A percentile compares a stretch with the other conserved stretches of the same genome.
Evolutionary conservation across 2,797 vertebrate genomes (phyloP).

Genomic region (Ammospiza maritima): DNA sequence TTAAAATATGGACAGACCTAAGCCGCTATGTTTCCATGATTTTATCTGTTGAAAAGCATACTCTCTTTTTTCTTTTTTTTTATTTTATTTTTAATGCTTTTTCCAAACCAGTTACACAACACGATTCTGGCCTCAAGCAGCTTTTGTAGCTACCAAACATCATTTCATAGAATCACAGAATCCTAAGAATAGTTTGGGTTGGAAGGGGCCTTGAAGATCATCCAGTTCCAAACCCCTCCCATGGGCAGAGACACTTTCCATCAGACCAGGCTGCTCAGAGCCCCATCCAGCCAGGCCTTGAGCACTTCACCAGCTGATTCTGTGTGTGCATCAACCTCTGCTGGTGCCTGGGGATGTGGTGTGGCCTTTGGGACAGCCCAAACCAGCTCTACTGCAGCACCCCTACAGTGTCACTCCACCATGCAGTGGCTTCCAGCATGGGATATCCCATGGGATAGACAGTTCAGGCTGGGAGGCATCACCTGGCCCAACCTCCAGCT

Average conservation of each 20-base stretch:
- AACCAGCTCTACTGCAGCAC: not conserved
- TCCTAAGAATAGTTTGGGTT: not conserved
- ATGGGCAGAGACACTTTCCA: not conserved
- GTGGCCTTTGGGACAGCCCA: not conserved
- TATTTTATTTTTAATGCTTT: slow-evolving; percentile 6
- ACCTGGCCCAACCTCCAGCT: not conserved
- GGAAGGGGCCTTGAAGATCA: not conserved
- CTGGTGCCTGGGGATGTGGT: not conserved
- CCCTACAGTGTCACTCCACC: not conserved
- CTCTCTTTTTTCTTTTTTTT: not conserved
- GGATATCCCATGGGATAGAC: not conserved
- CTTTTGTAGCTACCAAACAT: not conserved
- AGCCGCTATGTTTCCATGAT: not conserved
- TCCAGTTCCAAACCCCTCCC: not conserved
- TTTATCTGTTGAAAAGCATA: slow-evolving; percentile 17
- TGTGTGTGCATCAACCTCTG: not conserved
- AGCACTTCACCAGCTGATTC: not conserved
- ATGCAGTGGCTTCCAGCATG: not conserved
- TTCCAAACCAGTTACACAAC: slow-evolving; percentile 42
- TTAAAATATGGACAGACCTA: slow-evolving; percentile 24
- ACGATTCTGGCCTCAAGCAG: slow-evolving; percentile 15
- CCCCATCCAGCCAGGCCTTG: not conserved
- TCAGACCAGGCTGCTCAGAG: not conserved
- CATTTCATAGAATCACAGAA: not conserved
- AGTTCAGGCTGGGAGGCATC: not conserved